Base-by-base conservation (phyloP, 1,140 invertebrate genomes). In the Brachionus plicatilis region DNA sequence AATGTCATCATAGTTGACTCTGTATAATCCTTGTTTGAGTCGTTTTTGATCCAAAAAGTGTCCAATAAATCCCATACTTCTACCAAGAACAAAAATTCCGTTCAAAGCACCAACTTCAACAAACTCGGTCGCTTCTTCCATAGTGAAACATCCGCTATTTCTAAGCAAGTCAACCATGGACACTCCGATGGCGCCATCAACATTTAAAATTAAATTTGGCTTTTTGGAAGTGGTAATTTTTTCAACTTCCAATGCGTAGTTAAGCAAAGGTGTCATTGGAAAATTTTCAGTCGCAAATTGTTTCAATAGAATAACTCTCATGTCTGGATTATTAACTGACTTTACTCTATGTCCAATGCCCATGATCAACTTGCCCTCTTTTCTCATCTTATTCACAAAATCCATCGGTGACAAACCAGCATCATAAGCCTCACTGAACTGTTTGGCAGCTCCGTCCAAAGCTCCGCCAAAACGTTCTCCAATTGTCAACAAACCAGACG, bases 1-100 rank as follows among this genome's bases (percentile, higher is more conserved):
- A 90, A 99, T 99, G 89, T 99, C 98, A 89, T 99, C 98, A 97
- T 97, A 99, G 14, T 98, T 98, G 91, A 99, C 97, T 86, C 98
- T 93, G 90, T 99, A 99, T 7, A 99, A 92, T 12, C 97, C 97
- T 92, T 99, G 98, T 89, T 99, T 98, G 89, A 99, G 92, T 85
- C 97, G 92, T 90, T 96, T 98, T 91, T 99, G 98, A 91, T 99
- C 98, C 91, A 99, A 93, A 88, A 94, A 99, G 89, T 99, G 98
- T 66, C 96, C 97, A 89, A 99, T 97, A 88, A 99, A 98, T 85
- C 98, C 98, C 91, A 99, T 96, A 88, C 95, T 97, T 86, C 98
- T 92, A 45, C 98, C 98, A 47, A 99, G 92, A 27, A 99, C 96
- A 91, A 99, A 99, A 33, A 99, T 91, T 11, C 97, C 98, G 90